A percentile compares a stretch with the other conserved stretches of the same genome.
Evolutionary conservation across 2,797 vertebrate species (phyloP).

Genomic region (Leptatherina wallacei): DNA sequence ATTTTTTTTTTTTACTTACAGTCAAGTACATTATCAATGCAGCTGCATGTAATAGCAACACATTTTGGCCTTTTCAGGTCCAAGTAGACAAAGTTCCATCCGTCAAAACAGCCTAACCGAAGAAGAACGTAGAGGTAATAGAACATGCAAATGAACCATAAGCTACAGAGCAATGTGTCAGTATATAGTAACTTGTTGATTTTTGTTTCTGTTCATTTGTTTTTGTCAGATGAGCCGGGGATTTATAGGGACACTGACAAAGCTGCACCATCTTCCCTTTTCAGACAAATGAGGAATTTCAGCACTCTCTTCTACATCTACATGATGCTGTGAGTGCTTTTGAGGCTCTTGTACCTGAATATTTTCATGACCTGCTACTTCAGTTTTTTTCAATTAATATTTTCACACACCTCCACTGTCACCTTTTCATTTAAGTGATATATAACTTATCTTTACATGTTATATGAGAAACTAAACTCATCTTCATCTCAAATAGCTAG

Average conservation of each 20-base stretch:
- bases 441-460: background rate
- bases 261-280: conserved; percentile 20
- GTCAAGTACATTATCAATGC: no score
- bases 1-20: background rate
- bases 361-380: background rate
- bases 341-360: background rate
- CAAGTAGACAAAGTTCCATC: conserved; percentile 19
- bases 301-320: conserved; percentile 79
- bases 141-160: background rate
- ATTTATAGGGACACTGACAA: conserved; percentile 37
- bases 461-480: background rate
- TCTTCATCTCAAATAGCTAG: background rate
- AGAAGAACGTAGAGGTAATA: conserved; percentile 39
- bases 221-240: conserved; percentile 60
- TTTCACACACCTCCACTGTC: background rate
- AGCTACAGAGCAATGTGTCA: background rate
- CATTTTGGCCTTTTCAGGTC: conserved; percentile 38
- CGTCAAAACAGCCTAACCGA: conserved; percentile 29
- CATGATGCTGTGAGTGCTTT: conserved; percentile 75
- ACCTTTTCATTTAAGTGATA: background rate
- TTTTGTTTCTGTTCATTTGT: background rate
- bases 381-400: background rate
- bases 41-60: background rate
- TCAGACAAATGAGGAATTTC: conserved; percentile 48
- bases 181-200: background rate